Evolutionary conservation across 37 sponge, comb jelly and placozoan genomes (phyloP), one percentile per base, ranked within the genome.

Genomic region (Hormiphora californensis): DNA sequence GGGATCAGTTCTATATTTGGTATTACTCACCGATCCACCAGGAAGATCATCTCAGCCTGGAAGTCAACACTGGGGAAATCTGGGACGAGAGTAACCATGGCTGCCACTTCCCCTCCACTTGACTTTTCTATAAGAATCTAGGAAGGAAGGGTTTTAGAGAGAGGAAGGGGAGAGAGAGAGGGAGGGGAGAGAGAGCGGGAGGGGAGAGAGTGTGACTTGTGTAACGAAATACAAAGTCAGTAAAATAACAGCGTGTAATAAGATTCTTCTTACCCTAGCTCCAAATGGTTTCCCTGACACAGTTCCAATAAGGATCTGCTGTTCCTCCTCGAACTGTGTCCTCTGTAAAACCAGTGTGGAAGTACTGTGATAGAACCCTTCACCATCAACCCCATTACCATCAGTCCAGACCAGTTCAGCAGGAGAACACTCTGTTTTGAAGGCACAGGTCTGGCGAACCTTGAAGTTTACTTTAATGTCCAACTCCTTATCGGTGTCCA

Each of bases 41-140:
- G 44, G 46, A 73, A 73, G 5, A 73, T 33, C 44, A 73, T 73
- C 35, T 73, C 81, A n/a, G 81, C 35, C 81, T 73, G 81, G 38
- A 36, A 73, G 27, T 73, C 81, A 19, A 41, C 46, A 15, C 23
- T 17, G 9, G 81, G 81, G 23, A 73, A 73, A 25, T 73, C 81
- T 3, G 81, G 81, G 23, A 73, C 81, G 46, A 73, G 32, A 19
- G 46, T 73, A 9, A 73, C 81, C 81, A 73, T 73, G 5, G 81
- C 81, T 25, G 81, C 81, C 9, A 73, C 81, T 4, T 73, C 81
- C 40, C 46, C 81, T 17, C 43, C 43, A 27, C 36, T 73, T 9
- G 46, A 43, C 35, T 73, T 46, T 36, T 73, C 81, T n/a, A 73
- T 41, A 43, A 73, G 44, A 11, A 73, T 73, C 81, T 73, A 39